phyloP scores from a whole-genome alignment of 2,888 invertebrate species.

The Phymatocera aterrima region DNA sequence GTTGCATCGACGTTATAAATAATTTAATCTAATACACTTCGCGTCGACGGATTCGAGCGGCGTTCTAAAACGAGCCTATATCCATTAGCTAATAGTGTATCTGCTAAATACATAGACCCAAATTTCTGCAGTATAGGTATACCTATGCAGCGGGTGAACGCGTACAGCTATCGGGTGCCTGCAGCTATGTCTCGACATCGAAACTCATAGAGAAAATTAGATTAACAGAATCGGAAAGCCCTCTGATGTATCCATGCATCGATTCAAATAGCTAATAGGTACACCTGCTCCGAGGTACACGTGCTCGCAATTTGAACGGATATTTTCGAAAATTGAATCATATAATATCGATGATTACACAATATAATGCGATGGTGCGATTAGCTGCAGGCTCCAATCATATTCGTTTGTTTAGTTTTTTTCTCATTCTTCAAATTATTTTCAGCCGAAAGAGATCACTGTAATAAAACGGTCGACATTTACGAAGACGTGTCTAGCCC shows the following conservation, averaged over 20 bases:
- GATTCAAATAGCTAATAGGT: neutral
- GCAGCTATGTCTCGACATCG: neutral
- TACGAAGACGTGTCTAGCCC: slow-evolving; percentile 95
- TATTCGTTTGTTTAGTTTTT: neutral
- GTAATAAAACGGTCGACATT: slow-evolving; percentile 95
- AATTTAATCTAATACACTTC: no score
- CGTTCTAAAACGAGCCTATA: neutral
- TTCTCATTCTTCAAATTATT: slow-evolving; percentile 31
- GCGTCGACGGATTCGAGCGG: neutral
- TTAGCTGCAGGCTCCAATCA: no score
- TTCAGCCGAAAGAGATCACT: slow-evolving; percentile 86
- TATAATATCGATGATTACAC: no score
- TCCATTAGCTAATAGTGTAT: slow-evolving; percentile 37
- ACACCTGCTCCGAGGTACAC: no score
- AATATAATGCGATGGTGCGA: neutral
- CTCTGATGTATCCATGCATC: neutral
- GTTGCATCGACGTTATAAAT: no score
- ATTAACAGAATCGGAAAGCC: slow-evolving; percentile 10
- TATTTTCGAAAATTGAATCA: no score
- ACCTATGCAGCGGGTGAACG: neutral
- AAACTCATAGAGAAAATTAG: slow-evolving; percentile 30
- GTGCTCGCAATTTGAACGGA: no score
- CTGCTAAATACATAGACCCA: no score
- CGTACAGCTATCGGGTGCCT: neutral
- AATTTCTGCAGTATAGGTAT: no score